Conservation (phyloP, 2,113 vertebrate genomes). For the Chaetodon auriga region DNA sequence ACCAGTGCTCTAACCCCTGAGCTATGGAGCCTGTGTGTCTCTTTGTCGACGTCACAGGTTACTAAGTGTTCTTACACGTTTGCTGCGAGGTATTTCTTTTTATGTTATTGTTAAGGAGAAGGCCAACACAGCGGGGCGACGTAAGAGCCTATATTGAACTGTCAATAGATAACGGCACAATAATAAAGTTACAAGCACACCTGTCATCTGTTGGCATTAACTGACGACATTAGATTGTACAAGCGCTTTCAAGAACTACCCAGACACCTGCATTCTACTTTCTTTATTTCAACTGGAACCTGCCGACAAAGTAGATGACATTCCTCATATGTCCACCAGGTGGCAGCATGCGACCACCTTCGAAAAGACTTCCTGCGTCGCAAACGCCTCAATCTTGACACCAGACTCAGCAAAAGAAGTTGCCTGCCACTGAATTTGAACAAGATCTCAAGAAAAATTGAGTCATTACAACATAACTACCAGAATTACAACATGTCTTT, state of each 20-base stretch:
- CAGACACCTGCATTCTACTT: too few species aligned
- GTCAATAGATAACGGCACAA: background rate
- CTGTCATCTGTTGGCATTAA: background rate
- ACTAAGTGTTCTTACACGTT: too few species aligned
- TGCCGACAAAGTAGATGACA: background rate
- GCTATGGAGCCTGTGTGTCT: conserved; percentile 79
- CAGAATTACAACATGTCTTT: background rate
- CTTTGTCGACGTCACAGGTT: fast-evolving
- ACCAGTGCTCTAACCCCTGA: conserved; percentile 87
- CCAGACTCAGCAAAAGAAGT: background rate
- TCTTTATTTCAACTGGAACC: background rate
- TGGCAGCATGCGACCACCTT: conserved; percentile 18
- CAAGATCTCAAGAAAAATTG: background rate
- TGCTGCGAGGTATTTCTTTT: too few species aligned
- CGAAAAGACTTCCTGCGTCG: background rate
- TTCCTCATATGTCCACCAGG: conserved; percentile 12
- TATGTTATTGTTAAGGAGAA: too few species aligned
- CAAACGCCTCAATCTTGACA: too few species aligned
- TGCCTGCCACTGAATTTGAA: background rate
- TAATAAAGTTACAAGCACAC: background rate
- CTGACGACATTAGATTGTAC: background rate
- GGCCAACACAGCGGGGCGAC: too few species aligned
- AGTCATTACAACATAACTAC: background rate
- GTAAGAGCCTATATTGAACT: too few species aligned
- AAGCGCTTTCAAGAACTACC: background rate